These are phyloP conservation scores for Heterodera carotae DNA, from an alignment of 1,140 invertebrate species.

Conservation along the genomic window DNA sequence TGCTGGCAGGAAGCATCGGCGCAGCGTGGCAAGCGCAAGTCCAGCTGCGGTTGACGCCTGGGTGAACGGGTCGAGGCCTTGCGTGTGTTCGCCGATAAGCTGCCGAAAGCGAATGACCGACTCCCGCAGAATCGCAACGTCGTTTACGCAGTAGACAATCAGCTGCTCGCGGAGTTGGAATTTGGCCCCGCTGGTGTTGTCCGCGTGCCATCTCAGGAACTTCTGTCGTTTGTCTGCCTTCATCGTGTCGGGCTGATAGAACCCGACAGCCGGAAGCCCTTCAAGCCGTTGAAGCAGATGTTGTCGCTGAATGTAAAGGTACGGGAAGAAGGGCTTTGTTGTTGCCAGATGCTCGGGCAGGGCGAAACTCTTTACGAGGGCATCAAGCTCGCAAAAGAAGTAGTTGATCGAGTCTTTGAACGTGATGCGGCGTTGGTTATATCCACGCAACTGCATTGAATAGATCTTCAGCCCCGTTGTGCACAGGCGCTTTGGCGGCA, in stretches of 20 bases:
- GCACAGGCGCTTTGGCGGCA: not conserved
- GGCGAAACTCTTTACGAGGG: constrained; percentile 11
- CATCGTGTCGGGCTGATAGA: not conserved
- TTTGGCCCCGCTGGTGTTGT: not conserved
- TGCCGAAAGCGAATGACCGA: not conserved
- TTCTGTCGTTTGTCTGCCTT: not conserved
- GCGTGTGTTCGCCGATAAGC: constrained; percentile 4
- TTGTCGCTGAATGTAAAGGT: constrained; percentile 11
- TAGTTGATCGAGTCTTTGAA: constrained; percentile 25
- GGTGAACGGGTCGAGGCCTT: constrained; percentile 2
- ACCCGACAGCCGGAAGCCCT: constrained; percentile 1
- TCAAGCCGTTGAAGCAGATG: not conserved
- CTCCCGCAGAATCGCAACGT: constrained; percentile 18
- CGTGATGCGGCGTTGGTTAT: not conserved
- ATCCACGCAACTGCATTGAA: not conserved
- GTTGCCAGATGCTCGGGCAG: not conserved
- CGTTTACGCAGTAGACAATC: not conserved
- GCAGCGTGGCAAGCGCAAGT: not conserved
- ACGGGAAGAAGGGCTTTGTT: constrained; percentile 18
- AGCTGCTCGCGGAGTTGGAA: not conserved
- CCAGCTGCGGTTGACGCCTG: constrained; percentile 9
- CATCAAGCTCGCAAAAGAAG: constrained; percentile 27
- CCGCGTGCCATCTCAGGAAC: not conserved
- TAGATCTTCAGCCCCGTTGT: constrained; percentile 26
- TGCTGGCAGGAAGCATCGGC: constrained; percentile 10